A percentile compares a stretch with the other conserved stretches of the same genome.
phyloP scores from a whole-genome alignment of 2,797 vertebrate species.

The Selene dorsalis region DNA sequence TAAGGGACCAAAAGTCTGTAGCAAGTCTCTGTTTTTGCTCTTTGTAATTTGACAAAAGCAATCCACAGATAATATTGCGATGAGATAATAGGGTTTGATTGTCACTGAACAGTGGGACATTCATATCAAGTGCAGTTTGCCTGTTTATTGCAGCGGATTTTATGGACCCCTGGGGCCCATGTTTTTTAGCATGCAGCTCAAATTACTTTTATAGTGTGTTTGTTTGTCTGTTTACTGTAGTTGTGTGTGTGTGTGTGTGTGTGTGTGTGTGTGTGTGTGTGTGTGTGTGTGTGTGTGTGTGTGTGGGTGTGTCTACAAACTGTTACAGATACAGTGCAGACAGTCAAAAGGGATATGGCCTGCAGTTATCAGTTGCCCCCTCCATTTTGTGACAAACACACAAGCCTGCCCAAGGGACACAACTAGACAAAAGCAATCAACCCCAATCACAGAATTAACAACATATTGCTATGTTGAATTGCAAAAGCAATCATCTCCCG shows the following conservation, averaged over 20 bases:
- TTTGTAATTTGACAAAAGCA: slow-evolving; percentile 47
- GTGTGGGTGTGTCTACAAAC: neutral
- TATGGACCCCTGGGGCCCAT: slow-evolving; percentile 46
- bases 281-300: slow-evolving; percentile 11
- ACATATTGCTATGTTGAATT: slow-evolving; percentile 74
- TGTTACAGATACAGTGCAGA: slow-evolving; percentile 35
- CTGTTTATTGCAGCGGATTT: slow-evolving; percentile 58
- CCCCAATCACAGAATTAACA: slow-evolving; percentile 80
- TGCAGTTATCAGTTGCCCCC: slow-evolving; percentile 63
- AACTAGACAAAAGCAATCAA: slow-evolving; percentile 83
- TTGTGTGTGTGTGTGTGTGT: slow-evolving; percentile 30
- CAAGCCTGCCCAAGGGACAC: slow-evolving; percentile 66
- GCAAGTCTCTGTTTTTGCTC: slow-evolving; percentile 6
- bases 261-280: slow-evolving; percentile 15
- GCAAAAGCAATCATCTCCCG: slow-evolving; percentile 81
- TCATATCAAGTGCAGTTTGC: slow-evolving; percentile 48
- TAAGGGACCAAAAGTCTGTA: neutral
- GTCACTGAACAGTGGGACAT: slow-evolving; percentile 55
- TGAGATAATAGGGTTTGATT: slow-evolving; percentile 45
- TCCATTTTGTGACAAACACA: slow-evolving; percentile 70
- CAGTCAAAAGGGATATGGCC: slow-evolving; percentile 52
- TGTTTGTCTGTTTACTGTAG: slow-evolving; percentile 19
- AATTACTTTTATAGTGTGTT: slow-evolving; percentile 42
- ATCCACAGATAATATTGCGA: slow-evolving; percentile 27
- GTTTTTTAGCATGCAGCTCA: slow-evolving; percentile 43